phyloP scores from a whole-genome alignment of 64 coral and sea anemone genomes.

The Orbicella faveolata region DNA sequence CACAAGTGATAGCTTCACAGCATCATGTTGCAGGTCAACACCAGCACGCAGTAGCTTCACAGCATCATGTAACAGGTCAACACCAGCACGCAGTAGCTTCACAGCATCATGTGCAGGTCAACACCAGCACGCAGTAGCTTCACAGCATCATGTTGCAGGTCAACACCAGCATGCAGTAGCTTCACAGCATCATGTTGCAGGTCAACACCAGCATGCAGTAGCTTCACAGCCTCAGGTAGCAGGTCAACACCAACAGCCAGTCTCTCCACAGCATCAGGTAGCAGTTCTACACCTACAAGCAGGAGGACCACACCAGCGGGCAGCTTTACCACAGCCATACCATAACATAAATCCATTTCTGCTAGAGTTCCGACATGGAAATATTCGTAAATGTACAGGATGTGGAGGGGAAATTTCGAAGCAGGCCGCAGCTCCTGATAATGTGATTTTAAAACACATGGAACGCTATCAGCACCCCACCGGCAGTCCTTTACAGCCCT shows the following conservation, averaged over 20 bases:
- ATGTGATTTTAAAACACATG: constrained; percentile 33
- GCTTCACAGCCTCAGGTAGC: not conserved
- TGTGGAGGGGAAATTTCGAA: constrained; percentile 26
- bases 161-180: not conserved
- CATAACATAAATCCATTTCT: constrained; percentile 42
- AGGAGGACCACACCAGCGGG: not conserved
- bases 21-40: not conserved
- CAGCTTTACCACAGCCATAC: constrained; percentile 22
- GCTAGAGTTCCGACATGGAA: constrained; percentile 30
- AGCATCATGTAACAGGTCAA: too few relatives aligned
- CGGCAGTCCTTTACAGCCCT: constrained; percentile 3
- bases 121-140: too few relatives aligned
- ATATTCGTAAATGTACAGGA: constrained; percentile 41
- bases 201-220: not conserved
- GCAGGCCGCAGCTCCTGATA: not conserved
- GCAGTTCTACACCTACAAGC: too few relatives aligned
- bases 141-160: not conserved
- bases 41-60: too few relatives aligned
- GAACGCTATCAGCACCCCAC: constrained; percentile 44
- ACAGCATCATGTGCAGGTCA: too few relatives aligned
- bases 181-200: not conserved
- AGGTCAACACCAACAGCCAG: not conserved
- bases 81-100: too few relatives aligned
- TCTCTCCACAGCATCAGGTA: not conserved
- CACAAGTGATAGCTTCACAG: not conserved